phyloP scores from a whole-genome alignment of 2,113 vertebrate genomes.

The Antechinus flavipes region DNA sequence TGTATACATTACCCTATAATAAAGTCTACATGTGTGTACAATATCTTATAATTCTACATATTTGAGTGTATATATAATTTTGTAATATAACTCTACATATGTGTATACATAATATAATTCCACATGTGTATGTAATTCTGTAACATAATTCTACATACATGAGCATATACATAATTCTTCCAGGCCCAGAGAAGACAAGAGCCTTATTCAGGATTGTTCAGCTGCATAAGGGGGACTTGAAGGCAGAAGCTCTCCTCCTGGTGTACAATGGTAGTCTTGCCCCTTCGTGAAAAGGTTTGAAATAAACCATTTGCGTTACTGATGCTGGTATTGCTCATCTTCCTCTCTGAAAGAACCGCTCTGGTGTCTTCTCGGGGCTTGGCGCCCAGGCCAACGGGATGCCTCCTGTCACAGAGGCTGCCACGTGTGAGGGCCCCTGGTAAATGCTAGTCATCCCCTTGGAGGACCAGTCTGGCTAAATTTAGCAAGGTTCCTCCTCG shows the following conservation, averaged over 20 bases:
- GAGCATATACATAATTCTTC: background rate
- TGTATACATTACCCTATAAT: no score
- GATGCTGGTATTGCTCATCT: background rate
- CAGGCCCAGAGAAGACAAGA: background rate
- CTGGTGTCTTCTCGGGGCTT: background rate
- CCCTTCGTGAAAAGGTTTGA: background rate
- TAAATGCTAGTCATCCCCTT: background rate
- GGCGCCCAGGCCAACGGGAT: background rate
- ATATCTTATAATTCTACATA: no score
- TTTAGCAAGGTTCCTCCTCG: background rate
- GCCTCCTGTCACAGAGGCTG: background rate
- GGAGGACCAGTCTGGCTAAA: background rate
- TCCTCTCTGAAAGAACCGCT: background rate
- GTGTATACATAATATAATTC: no score
- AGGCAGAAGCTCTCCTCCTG: background rate
- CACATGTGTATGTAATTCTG: background rate
- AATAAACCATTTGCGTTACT: background rate
- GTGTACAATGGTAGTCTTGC: background rate
- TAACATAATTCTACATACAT: background rate
- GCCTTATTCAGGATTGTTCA: background rate
- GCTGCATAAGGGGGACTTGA: background rate
- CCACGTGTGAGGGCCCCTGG: background rate
- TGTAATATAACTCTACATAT: no score
- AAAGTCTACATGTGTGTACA: no score
- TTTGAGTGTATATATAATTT: no score